phyloP scores from a whole-genome alignment of 2,797 vertebrate species.

The Urocyon cinereoargenteus region DNA sequence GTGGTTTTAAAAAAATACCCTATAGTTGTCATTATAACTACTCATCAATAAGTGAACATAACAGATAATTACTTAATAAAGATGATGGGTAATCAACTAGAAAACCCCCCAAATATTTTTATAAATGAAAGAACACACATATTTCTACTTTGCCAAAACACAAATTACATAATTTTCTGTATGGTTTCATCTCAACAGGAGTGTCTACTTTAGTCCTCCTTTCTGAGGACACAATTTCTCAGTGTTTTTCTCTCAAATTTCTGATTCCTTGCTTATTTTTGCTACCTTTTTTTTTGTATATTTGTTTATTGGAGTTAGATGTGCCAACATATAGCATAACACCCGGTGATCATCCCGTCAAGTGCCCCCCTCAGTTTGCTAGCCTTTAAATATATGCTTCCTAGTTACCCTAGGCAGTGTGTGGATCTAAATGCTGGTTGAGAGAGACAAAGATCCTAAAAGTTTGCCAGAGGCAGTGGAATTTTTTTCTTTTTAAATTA shows the following conservation, averaged over 20 bases:
- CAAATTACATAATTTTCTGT: neutral
- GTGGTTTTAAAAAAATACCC: neutral
- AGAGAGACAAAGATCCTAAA: neutral
- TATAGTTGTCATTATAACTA: neutral
- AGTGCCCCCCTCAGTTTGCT: no score
- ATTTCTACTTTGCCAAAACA: neutral
- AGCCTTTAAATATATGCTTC: neutral
- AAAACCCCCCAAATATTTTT: neutral
- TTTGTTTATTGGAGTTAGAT: no score
- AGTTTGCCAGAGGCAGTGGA: neutral
- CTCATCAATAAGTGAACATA: neutral
- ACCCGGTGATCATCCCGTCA: no score
- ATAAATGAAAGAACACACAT: neutral
- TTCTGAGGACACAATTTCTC: neutral
- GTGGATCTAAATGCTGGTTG: neutral
- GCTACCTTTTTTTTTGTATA: no score
- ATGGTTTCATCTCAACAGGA: neutral
- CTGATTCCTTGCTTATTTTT: neutral
- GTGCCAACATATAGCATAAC: no score
- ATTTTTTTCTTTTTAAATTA: neutral
- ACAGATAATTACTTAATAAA: constrained; percentile 42
- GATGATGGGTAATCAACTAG: neutral
- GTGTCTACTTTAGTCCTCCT: neutral
- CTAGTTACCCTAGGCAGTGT: neutral
- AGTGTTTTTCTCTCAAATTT: neutral